Conservation (phyloP, 2,888 invertebrate species). For the Timema podura region DNA sequence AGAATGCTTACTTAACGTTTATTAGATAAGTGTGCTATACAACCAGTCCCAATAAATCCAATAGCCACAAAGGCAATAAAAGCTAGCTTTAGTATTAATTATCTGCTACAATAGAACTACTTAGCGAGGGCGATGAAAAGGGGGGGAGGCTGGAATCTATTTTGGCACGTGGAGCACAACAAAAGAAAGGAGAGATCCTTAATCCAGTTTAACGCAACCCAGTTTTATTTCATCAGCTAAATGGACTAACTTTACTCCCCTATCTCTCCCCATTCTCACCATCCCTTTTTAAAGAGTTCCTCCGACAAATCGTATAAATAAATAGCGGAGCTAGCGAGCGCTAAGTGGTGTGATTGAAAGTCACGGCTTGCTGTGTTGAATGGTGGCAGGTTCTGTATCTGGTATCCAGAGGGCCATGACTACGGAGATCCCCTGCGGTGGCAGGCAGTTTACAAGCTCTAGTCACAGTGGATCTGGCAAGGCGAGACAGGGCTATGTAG, state of each 20-base stretch:
- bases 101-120: neutral
- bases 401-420: no score
- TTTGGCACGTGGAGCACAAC: neutral
- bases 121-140: neutral
- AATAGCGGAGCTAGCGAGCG: slow-evolving; percentile 4
- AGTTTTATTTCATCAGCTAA: slow-evolving; percentile 9
- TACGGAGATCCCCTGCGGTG: no score
- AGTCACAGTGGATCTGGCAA: neutral
- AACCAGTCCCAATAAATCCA: neutral
- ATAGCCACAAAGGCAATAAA: neutral
- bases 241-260: slow-evolving; percentile 31
- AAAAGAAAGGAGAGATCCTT: slow-evolving; percentile 7
- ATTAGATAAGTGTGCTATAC: neutral
- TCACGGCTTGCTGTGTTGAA: slow-evolving; percentile 3
- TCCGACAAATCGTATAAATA: slow-evolving; percentile 13
- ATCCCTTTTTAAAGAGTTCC: slow-evolving; percentile 19
- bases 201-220: slow-evolving; percentile 11
- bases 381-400: no score
- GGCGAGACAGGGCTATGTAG: neutral
- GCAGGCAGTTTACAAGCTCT: no score
- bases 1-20: no score
- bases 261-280: slow-evolving; percentile 29
- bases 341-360: slow-evolving; percentile 14
- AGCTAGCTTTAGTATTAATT: slow-evolving; percentile 15
- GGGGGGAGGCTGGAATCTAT: neutral